Evolutionary conservation across 2,113 vertebrate genomes (phyloP).

Genomic region (Phylloscopus trochiloides): DNA sequence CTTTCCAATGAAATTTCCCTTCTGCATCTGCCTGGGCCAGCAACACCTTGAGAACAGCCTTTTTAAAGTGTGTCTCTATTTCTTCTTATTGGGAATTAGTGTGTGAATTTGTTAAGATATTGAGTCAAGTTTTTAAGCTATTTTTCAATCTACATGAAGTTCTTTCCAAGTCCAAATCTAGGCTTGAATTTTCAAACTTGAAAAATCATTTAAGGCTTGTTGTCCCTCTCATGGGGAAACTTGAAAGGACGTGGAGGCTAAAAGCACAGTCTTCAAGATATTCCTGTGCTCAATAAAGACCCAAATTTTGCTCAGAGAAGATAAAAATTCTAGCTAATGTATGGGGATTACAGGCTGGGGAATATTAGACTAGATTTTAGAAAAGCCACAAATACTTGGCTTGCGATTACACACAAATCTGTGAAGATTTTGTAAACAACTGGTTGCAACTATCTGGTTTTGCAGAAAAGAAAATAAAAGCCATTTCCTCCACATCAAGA

Average conservation of each 20-base stretch:
- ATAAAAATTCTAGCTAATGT: not conserved
- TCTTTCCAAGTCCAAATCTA: not conserved
- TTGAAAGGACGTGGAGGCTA: not conserved
- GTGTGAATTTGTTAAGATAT: not conserved
- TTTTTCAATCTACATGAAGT: not conserved
- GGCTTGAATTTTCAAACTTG: not conserved
- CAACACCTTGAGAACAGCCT: not conserved
- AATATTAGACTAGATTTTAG: not conserved
- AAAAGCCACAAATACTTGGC: slow-evolving; percentile 17
- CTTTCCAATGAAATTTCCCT: not conserved
- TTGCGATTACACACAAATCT: slow-evolving; percentile 3
- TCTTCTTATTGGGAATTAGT: not conserved
- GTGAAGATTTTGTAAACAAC: slow-evolving; percentile 43
- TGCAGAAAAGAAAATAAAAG: slow-evolving; percentile 25
- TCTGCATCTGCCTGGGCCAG: not conserved
- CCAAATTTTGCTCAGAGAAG: not conserved
- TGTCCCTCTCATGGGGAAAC: not conserved
- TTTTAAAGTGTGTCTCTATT: not conserved
- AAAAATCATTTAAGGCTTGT: not conserved
- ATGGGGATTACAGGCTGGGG: not conserved
- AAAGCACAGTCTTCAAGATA: not conserved
- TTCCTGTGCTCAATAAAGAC: not conserved
- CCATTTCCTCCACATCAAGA: not conserved
- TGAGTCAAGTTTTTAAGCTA: not conserved
- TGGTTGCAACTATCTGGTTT: not conserved